Evolutionary conservation across 64 coral and sea anemone species (phyloP).

Genomic region (Pachyseris speciosa): DNA sequence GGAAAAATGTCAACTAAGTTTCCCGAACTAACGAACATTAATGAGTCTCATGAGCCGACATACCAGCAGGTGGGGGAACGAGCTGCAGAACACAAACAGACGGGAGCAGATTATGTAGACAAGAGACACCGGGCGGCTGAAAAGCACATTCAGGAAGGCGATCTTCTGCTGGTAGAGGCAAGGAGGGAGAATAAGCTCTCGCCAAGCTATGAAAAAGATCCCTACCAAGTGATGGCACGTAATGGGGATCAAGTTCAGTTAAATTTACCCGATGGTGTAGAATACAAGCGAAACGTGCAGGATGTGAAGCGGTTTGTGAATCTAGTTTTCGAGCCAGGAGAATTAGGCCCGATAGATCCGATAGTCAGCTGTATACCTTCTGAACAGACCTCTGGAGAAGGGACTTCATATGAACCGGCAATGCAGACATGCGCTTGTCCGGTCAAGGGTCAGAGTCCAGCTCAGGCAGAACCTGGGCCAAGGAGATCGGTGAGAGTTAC

Average conservation of each 20-base stretch:
- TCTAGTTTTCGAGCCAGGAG: too few species aligned
- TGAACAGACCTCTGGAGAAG: neutral
- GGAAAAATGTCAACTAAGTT: constrained; percentile 24
- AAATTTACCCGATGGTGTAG: constrained; percentile 21
- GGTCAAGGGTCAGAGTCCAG: neutral
- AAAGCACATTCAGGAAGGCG: neutral
- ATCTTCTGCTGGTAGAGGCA: neutral
- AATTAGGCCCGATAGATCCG: too few species aligned
- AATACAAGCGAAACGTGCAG: neutral
- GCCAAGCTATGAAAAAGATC: constrained; percentile 14
- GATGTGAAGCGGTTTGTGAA: too few species aligned
- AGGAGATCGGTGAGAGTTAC: neutral
- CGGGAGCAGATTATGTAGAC: neutral
- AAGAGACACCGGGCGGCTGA: neutral
- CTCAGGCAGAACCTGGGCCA: neutral
- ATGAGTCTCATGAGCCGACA: neutral
- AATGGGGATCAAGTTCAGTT: constrained; percentile 8
- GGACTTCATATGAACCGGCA: neutral
- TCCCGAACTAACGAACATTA: constrained; percentile 16
- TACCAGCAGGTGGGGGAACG: neutral
- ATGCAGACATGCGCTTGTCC: neutral
- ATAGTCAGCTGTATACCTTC: neutral
- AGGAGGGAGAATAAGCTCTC: constrained; percentile 19
- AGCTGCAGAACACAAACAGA: constrained; percentile 21
- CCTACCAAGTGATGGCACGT: neutral